Conservation (phyloP, 2,888 invertebrate genomes). For the Sinopyrophorus schimmeli region DNA sequence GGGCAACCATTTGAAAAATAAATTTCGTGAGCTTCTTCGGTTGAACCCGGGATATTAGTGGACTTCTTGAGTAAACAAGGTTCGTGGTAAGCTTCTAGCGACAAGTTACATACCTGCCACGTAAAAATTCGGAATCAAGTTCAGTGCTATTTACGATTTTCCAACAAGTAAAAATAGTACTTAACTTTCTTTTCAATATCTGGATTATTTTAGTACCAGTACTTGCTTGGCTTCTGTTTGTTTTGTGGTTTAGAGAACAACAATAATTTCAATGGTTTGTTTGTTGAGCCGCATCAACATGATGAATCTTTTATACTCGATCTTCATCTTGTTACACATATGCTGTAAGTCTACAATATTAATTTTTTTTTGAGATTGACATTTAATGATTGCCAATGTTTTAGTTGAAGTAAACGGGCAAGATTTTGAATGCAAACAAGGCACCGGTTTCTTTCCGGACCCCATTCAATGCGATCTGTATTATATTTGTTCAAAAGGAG, state of each 20-base stretch:
- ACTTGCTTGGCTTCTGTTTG: conserved; percentile 16
- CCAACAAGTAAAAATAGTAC: conserved; percentile 16
- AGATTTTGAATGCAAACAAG: conserved; percentile 70
- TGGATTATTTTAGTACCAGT: conserved; percentile 18
- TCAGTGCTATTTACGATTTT: conserved; percentile 13
- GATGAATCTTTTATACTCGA: conserved; percentile 6
- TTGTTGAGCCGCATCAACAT: conserved; percentile 14
- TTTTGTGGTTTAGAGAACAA: conserved; percentile 12
- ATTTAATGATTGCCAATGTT: not conserved
- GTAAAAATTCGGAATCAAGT: conserved; percentile 15
- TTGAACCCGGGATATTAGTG: not conserved
- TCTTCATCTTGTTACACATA: conserved; percentile 7
- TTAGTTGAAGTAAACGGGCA: conserved; percentile 35
- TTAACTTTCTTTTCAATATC: conserved; percentile 20
- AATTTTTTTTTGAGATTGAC: not conserved
- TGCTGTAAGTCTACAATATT: conserved; percentile 20
- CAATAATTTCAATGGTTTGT: conserved; percentile 7
- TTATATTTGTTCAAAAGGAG: conserved; percentile 71
- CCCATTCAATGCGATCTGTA: conserved; percentile 78
- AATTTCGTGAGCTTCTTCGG: conserved; percentile 13
- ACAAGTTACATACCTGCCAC: conserved; percentile 6
- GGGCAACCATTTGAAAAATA: conserved; percentile 30
- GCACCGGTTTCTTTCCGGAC: conserved; percentile 75
- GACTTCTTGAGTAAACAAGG: conserved; percentile 9
- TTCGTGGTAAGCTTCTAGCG: conserved; percentile 9